Percentiles rank a stretch among this genome's conserved stretches.
Conservation (phyloP, 2,888 invertebrate species). For the Ochropleura plecta region DNA sequence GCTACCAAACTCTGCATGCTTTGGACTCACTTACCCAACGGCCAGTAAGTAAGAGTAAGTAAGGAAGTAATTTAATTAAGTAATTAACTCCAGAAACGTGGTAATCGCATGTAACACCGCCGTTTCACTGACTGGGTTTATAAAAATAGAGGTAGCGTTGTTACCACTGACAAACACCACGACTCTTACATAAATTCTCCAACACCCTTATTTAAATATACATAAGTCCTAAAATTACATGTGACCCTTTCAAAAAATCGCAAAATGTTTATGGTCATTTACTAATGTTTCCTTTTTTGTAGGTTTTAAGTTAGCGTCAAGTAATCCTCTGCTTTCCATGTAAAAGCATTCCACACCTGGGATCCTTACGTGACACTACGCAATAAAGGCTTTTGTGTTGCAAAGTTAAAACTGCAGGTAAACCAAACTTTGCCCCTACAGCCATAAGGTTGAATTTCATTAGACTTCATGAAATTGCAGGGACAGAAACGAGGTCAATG, state of each 20-base stretch:
- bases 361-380: constrained; percentile 86
- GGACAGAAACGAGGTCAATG: constrained; percentile 81
- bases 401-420: constrained; percentile 59
- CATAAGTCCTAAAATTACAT: constrained; percentile 58
- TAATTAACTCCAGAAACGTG: constrained; percentile 79
- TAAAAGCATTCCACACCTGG: constrained; percentile 88
- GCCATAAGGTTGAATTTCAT: constrained; percentile 64
- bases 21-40: constrained; percentile 57
- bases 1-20: constrained; percentile 37
- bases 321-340: constrained; percentile 83
- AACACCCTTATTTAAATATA: constrained; percentile 38
- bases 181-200: constrained; percentile 16
- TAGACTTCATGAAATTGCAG: constrained; percentile 48
- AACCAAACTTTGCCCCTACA: constrained; percentile 57
- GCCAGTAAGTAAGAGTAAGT: constrained; percentile 66
- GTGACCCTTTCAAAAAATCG: constrained; percentile 44
- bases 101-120: constrained; percentile 79
- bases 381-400: constrained; percentile 81
- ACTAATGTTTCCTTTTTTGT: constrained; percentile 76
- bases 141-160: constrained; percentile 68
- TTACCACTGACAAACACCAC: constrained; percentile 37
- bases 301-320: constrained; percentile 81
- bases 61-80: constrained; percentile 81
- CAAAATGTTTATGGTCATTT: constrained; percentile 67
- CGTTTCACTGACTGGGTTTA: constrained; percentile 72